Percentiles rank a stretch among this genome's conserved stretches.
Conservation (phyloP, 2,797 vertebrate species). For the Propithecus perrieri region DNA sequence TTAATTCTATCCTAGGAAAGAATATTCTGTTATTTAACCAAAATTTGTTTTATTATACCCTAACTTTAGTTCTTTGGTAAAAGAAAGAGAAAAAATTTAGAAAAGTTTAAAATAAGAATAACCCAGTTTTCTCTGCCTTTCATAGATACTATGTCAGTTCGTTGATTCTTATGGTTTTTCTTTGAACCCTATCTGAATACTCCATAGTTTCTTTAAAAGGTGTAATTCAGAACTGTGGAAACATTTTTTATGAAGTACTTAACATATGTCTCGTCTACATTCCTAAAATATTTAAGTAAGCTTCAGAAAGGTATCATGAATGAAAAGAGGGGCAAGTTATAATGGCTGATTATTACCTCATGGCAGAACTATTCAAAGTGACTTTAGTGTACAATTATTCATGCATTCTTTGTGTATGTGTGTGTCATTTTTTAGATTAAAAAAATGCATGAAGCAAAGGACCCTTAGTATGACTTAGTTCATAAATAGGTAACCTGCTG, state of each 20-base stretch:
- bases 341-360: neutral
- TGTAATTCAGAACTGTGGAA: neutral
- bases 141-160: neutral
- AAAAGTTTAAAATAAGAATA: neutral
- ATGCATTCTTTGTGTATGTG: neutral
- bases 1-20: neutral
- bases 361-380: neutral
- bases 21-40: neutral
- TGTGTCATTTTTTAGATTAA: slow-evolving; percentile 39
- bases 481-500: neutral
- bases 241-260: neutral
- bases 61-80: slow-evolving; percentile 20
- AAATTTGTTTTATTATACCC: neutral
- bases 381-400: neutral
- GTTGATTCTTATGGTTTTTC: neutral
- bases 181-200: neutral
- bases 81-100: neutral
- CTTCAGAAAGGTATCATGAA: neutral
- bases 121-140: neutral
- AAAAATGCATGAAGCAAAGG: neutral
- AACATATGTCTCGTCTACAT: neutral
- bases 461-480: slow-evolving; percentile 7
- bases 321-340: neutral
- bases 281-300: neutral
- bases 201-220: neutral